Base-by-base conservation (phyloP, 1,140 invertebrate genomes). In the Manduca sexta region DNA sequence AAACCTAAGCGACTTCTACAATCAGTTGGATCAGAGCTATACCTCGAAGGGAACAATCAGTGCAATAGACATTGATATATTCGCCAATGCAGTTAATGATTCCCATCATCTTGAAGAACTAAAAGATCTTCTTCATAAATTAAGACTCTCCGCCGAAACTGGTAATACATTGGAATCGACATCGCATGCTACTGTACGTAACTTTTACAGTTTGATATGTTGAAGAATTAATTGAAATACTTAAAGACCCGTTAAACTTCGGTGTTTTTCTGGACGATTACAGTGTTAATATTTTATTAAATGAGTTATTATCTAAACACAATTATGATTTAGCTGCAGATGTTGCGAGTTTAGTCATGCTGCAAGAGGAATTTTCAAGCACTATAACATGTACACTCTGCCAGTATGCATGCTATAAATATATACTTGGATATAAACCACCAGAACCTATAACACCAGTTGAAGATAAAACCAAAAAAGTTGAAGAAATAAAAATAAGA, bases 211-310 rank as follows among this genome's bases (percentile, higher is more conserved):
- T 84, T 60, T 85, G 88, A 0, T 81, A 89, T 51, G 54, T 84
- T 1, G 80, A 94, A 10, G 87, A 92, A 18, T 79, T 98, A 10
- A 58, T 96, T 1, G 74, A 88, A 15, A 88, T 97, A 11, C 76
- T 98, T 11, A 89, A 93, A 61, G 92, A 97, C 71, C 90, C 95
- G 40, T 78, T 96, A 8, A 93, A 93, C 66, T 98, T 94, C 86
- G 97, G 97, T 1, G 81, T 99, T 21, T 98, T 98, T 71, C 88
- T 95, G 11, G 95, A 98, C 84, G 78, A 91, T 46, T 92, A 92
- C 62, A 86, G 89, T 33, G 91, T 90, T 34, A 96, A 95, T 82
- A 84, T 97, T 11, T 76, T 97, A n/a, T 89, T 98, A 85, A 92
- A 98, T 65, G 84, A 88, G 26, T 92, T 96, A 58, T 77, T 98